Percentiles rank a stretch among this genome's conserved stretches.
Conservation (phyloP, 2,797 vertebrate genomes). For the Apodemus agrarius region DNA sequence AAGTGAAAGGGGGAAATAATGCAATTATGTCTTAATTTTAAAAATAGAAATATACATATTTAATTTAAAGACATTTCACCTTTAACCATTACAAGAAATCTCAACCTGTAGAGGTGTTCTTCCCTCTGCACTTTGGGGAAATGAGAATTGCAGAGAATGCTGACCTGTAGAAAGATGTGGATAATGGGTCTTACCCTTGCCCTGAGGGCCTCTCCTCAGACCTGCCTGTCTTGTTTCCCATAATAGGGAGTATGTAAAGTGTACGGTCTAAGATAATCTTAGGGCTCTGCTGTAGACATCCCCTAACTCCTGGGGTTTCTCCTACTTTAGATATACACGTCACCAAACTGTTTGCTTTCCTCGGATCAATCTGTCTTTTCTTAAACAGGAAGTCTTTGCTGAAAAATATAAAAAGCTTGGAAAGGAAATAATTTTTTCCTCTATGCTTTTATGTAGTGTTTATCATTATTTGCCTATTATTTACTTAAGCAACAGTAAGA, state of each 20-base stretch:
- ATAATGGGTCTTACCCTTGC: neutral
- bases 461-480: slow-evolving; percentile 25
- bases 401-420: neutral
- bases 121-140: no score
- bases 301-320: neutral
- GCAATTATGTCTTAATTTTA: neutral
- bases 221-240: neutral
- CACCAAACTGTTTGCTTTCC: neutral
- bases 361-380: neutral
- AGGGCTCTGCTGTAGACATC: neutral
- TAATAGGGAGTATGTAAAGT: neutral
- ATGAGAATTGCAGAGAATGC: neutral
- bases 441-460: neutral
- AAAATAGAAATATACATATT: neutral
- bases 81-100: neutral
- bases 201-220: neutral
- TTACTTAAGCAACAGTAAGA: neutral
- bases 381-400: neutral
- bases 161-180: neutral
- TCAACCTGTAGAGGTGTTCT: neutral
- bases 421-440: neutral
- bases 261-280: neutral
- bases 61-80: neutral
- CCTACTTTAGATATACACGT: neutral
- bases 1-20: neutral